phyloP scores from a whole-genome alignment of 2,888 invertebrate genomes.

The Danaus chrysippus region DNA sequence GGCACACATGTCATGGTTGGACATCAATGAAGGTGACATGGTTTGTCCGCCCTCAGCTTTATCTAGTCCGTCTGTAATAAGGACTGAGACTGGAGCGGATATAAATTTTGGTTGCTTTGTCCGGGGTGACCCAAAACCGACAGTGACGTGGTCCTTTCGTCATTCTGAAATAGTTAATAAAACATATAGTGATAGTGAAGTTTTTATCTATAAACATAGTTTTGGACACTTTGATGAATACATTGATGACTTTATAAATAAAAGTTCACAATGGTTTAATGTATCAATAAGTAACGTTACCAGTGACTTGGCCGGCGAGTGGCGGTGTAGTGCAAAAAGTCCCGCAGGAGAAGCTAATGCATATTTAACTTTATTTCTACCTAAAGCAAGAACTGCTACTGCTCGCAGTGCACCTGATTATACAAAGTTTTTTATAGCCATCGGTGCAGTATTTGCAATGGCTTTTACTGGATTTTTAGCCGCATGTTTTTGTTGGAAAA shows the following conservation, averaged over 20 bases:
- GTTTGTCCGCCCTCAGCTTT: conserved; percentile 88
- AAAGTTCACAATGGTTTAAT: conserved; percentile 85
- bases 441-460: conserved; percentile 84
- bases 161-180: conserved; percentile 69
- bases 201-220: conserved; percentile 52
- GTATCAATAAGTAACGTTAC: conserved; percentile 90
- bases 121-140: conserved; percentile 89
- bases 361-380: conserved; percentile 78
- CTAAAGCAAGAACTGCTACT: conserved; percentile 84
- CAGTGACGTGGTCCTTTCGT: conserved; percentile 88
- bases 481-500: conserved; percentile 78
- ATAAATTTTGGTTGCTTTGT: conserved; percentile 89
- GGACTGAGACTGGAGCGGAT: conserved; percentile 89
- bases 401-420: conserved; percentile 85
- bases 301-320: conserved; percentile 90
- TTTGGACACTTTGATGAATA: conserved; percentile 57
- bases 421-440: conserved; percentile 84
- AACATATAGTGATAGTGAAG: conserved; percentile 56
- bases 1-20: conserved; percentile 85
- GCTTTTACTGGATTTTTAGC: conserved; percentile 80
- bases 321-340: conserved; percentile 89
- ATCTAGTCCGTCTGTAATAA: conserved; percentile 76
- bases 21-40: conserved; percentile 85
- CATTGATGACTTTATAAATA: conserved; percentile 62
- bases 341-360: conserved; percentile 79